phyloP scores from a whole-genome alignment of 2,888 invertebrate genomes.

The Drosophila peninsularis region DNA sequence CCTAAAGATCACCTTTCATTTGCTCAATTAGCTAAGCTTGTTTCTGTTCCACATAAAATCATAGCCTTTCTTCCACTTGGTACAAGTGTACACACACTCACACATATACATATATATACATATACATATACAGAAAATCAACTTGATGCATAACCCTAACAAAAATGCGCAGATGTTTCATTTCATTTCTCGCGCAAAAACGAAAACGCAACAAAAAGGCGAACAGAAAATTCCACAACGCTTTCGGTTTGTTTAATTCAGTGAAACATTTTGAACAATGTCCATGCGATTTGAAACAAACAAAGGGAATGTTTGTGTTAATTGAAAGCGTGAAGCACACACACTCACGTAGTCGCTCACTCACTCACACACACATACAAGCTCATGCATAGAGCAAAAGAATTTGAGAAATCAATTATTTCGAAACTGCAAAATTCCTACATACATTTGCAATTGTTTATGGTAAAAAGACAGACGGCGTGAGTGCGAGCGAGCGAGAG shows the following conservation, averaged over 20 bases:
- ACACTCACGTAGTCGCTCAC: conserved; percentile 19
- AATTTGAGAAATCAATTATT: conserved; percentile 79
- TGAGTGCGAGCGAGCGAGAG: conserved; percentile 12
- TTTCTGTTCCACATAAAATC: conserved; percentile 11
- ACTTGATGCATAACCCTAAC: conserved; percentile 73
- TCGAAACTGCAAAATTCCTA: conserved; percentile 80
- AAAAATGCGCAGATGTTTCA: conserved; percentile 76
- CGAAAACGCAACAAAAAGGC: conserved; percentile 22
- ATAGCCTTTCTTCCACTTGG: conserved; percentile 29
- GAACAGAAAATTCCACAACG: conserved; percentile 63
- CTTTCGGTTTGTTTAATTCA: conserved; percentile 60
- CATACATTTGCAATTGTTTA: conserved; percentile 79
- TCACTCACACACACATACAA: conserved; percentile 15
- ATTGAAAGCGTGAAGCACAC: conserved; percentile 76
- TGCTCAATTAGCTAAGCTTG: conserved; percentile 1
- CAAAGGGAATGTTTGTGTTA: conserved; percentile 79
- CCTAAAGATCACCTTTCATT: conserved; percentile 5
- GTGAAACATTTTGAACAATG: conserved; percentile 77
- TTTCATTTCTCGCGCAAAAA: conserved; percentile 51
- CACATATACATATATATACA: conserved; percentile 1
- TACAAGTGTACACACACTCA: conserved; percentile 3
- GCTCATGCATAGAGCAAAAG: conserved; percentile 51
- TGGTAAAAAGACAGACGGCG: conserved; percentile 52
- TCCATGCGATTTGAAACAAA: conserved; percentile 79
- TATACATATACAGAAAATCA: conserved; percentile 21